Conservation (phyloP, 2,797 vertebrate genomes). For the Phyllotis vaccarum region DNA sequence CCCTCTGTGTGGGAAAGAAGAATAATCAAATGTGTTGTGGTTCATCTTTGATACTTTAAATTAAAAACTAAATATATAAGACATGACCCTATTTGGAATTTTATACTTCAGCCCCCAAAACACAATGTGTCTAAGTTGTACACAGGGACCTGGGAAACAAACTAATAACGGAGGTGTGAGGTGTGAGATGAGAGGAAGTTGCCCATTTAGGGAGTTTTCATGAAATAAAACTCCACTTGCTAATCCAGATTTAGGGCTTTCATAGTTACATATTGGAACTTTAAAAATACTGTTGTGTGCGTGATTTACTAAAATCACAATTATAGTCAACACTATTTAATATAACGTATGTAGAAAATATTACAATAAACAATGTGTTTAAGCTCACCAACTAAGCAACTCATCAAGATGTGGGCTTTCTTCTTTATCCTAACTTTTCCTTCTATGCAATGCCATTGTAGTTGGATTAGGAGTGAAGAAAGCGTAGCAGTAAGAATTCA, state of each 20-base stretch:
- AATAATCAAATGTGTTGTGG: background rate
- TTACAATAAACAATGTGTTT: background rate
- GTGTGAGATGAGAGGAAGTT: background rate
- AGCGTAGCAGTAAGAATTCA: background rate
- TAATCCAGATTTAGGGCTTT: background rate
- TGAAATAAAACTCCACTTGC: background rate
- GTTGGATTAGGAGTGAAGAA: background rate
- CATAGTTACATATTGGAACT: background rate
- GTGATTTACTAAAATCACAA: background rate
- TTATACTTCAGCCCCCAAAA: background rate
- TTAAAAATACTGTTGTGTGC: background rate
- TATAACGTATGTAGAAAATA: background rate
- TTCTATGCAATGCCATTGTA: background rate
- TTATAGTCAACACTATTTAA: background rate
- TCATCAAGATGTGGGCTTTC: background rate
- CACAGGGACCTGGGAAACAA: background rate
- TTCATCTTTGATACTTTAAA: background rate
- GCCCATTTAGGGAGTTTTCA: rapidly evolving
- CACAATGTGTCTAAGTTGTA: background rate
- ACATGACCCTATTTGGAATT: background rate
- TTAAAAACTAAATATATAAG: constrained; percentile 52
- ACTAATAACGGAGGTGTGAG: background rate
- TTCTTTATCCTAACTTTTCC: background rate
- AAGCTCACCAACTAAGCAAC: background rate
- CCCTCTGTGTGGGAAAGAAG: background rate